A percentile compares a stretch with the other conserved stretches of the same genome.
Conservation (phyloP, 2,888 invertebrate species). For the Neocrepidodera transversa region DNA sequence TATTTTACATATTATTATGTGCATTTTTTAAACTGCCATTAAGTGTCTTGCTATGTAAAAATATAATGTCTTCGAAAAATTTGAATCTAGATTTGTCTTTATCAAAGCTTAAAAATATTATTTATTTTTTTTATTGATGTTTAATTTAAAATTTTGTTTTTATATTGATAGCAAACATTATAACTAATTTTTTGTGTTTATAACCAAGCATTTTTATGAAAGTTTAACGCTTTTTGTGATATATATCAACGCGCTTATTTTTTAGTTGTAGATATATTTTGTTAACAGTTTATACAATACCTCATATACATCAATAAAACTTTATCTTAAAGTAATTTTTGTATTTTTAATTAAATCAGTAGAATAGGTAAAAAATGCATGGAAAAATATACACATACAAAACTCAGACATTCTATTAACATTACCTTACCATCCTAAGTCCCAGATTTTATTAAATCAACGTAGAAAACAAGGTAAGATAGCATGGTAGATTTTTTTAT, state of each 20-base stretch:
- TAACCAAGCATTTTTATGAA: conserved; percentile 18
- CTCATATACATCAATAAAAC: conserved; percentile 23
- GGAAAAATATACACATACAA: conserved; percentile 39
- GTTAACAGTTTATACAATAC: conserved; percentile 16
- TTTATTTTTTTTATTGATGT: neutral
- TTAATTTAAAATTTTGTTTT: neutral
- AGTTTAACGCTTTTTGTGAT: conserved; percentile 19
- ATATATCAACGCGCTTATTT: conserved; percentile 18
- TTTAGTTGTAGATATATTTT: conserved; percentile 10
- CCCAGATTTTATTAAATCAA: neutral
- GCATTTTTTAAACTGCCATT: neutral
- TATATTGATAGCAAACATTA: conserved; percentile 23
- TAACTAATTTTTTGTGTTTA: neutral
- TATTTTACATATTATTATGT: no score
- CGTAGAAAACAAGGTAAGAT: neutral
- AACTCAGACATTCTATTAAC: conserved; percentile 33
- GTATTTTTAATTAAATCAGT: conserved; percentile 4
- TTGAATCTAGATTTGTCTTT: no score
- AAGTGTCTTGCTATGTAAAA: conserved; percentile 4
- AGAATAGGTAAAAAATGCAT: conserved; percentile 20
- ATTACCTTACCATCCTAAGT: conserved; percentile 28
- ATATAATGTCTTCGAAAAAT: neutral
- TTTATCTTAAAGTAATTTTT: conserved; percentile 20
- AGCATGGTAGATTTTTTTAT: no score
- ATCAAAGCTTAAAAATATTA: neutral